Base-by-base conservation (phyloP, 2,888 invertebrate genomes). In the Germaria angustata region DNA sequence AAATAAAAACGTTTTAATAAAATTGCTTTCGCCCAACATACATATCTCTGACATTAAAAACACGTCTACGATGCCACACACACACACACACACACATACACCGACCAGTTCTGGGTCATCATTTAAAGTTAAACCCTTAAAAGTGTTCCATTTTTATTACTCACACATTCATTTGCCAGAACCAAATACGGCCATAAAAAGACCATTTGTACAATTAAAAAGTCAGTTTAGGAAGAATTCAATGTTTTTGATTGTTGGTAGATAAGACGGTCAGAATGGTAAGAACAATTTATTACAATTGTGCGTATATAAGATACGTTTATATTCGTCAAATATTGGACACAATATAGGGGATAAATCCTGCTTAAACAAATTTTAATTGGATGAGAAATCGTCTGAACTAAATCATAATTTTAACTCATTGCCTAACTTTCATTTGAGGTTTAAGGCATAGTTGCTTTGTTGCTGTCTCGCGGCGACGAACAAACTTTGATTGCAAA, bases 191-290 rank as follows among this genome's bases (percentile, higher is more conserved):
- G 46, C 22, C 59, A 53, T 72, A 76, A 81, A 81, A 72, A 53
- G 51, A 46, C 44, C 61, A 78, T 73, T 81, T 73, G 28, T 36
- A 49, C 41, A 78, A 81, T 63, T 77, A 81, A 55, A 68, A 72
- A 73, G 32, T 55, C 32, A 39, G 24, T 15, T 72, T 63, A 41
- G 28, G 28, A 41, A 55, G 13, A 22, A 65, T 4, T 13, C 44
- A 46, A 11, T 11, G 36, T 22, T 22, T 46, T 36, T 24, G 24
- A 9, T 4, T 53, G 51, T 32, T 15, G 4, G 28, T 2, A 9
- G 15, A 46, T 8, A 20, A 46, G 13, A 46, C 6, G 46, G 17
- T 32, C 15, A 13, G 28, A 6, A 36, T n/a, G n/a, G n/a, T n/a
- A n/a, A n/a, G n/a, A n/a, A n/a, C n/a, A n/a, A n/a, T n/a, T n/a